Conservation (phyloP, 1,140 invertebrate genomes). For the Orchestia grillus region DNA sequence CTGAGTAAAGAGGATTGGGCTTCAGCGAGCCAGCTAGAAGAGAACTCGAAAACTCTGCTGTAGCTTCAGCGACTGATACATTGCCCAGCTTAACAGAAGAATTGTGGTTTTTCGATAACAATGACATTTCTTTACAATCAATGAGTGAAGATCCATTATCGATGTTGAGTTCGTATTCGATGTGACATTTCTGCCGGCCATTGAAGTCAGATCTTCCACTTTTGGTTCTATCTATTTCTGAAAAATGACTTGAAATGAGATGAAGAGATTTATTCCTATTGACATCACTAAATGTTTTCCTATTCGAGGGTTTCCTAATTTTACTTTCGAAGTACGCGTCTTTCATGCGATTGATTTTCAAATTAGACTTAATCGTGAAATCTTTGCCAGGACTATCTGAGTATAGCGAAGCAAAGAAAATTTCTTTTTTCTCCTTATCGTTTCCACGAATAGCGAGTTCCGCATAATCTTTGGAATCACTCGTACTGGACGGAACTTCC, state of each 20-base stretch:
- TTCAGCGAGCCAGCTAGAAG: background rate
- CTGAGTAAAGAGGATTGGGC: slow-evolving; percentile 44
- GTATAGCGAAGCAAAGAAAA: slow-evolving; percentile 11
- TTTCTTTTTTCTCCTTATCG: background rate
- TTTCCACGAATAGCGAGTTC: background rate
- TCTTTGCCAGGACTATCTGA: background rate
- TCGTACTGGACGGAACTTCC: slow-evolving; percentile 21
- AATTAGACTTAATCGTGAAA: background rate
- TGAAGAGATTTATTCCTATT: slow-evolving; percentile 39
- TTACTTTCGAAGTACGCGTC: slow-evolving; percentile 26
- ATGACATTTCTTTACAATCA: background rate
- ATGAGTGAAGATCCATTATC: background rate
- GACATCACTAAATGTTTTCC: slow-evolving; percentile 46
- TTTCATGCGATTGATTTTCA: slow-evolving; percentile 31
- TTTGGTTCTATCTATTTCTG: background rate
- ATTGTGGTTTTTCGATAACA: background rate
- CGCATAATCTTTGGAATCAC: slow-evolving; percentile 30
- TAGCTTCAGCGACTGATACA: background rate
- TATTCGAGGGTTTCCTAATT: background rate
- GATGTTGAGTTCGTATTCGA: slow-evolving; percentile 21
- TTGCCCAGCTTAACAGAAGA: background rate
- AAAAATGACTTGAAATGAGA: slow-evolving; percentile 14
- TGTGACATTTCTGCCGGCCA: background rate
- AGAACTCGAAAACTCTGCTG: slow-evolving; percentile 20
- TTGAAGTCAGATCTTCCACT: background rate